These are phyloP conservation scores for Notarius lentiginosus DNA, from an alignment of 2,113 vertebrate species.

Conservation along the genomic window DNA sequence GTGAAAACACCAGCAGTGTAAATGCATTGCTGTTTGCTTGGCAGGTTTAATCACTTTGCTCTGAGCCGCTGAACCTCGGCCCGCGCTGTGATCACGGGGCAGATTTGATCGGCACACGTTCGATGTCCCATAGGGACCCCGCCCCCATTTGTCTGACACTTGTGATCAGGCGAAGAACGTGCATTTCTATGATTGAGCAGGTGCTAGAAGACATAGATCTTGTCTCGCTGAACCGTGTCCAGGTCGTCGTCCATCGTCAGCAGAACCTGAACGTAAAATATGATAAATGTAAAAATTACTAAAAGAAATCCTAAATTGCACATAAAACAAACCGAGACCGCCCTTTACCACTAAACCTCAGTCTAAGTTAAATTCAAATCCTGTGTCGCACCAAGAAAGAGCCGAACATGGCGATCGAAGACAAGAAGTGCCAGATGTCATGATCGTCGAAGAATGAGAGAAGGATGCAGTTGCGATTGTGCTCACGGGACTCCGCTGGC, in stretches of 20 bases:
- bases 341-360: neutral
- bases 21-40: slow-evolving; percentile 39
- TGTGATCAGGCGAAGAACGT: slow-evolving; percentile 3
- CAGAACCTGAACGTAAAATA: slow-evolving; percentile 76
- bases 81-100: neutral
- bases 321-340: neutral
- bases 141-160: neutral
- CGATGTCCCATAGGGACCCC: slow-evolving; percentile 31
- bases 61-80: neutral
- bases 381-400: slow-evolving; percentile 87
- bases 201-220: slow-evolving; percentile 88
- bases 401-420: slow-evolving; percentile 97
- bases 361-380: neutral
- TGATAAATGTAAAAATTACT: neutral
- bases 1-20: neutral
- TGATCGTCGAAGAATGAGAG: slow-evolving; percentile 96
- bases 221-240: slow-evolving; percentile 88
- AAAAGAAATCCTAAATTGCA: neutral
- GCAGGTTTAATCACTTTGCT: slow-evolving; percentile 20
- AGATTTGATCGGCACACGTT: slow-evolving; percentile 30
- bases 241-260: slow-evolving; percentile 95
- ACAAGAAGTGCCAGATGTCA: slow-evolving; percentile 98
- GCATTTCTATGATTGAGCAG: neutral
- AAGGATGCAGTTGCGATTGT: slow-evolving; percentile 94
- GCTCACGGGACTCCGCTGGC: slow-evolving; percentile 91